Evolutionary conservation across 2,113 vertebrate genomes (phyloP), one percentile per base, ranked within the genome.

Genomic region (Aphyosemion australe): DNA sequence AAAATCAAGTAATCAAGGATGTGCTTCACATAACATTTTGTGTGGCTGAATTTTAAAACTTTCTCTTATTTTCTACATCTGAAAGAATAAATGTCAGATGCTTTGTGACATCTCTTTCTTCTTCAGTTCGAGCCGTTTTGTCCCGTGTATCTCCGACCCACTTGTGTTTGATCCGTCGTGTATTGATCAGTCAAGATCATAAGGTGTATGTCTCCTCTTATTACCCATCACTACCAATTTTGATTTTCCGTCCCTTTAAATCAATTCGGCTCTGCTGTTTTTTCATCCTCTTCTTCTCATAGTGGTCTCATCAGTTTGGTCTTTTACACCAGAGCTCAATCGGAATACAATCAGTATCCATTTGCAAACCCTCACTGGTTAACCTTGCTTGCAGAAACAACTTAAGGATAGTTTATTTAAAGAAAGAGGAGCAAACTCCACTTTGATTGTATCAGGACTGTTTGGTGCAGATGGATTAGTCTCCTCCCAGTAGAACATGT

Each of bases 161-260:
- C 55, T 21, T 49, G 12, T 31, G 2, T 42, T n/a, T 42, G 47
- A 57, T 51, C 39, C 1, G 18, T 32, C 31, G 52, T 2, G 1
- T 12, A 51, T 54, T 2, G 50, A 65, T 72, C 14, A 13, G 48
- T 42, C 26, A 4, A 48, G 52, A 34, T 50, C 19, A 16, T 41
- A 3, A 26, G 18, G 50, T 4, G 43, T 64, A 8, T 48, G 6
- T 1, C 43, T 57, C 16, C 16, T 76, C 43, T 18, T 10, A 6
- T 50, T 48, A 19, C 37, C 18, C 21, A 15, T 12, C 13, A 16
- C 54, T 8, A 21, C 14, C 20, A 32, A 20, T 26, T 64, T 64
- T n/a, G 39, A 65, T 65, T 48, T 49, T 46, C 59, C 12, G 49
- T 39, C 39, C 41, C 42, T 41, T 77, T 62, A 66, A 62, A 65